Percentiles rank a stretch among this genome's conserved stretches.
Conservation (phyloP, 2,113 vertebrate genomes). For the Onychostoma macrolepis region DNA sequence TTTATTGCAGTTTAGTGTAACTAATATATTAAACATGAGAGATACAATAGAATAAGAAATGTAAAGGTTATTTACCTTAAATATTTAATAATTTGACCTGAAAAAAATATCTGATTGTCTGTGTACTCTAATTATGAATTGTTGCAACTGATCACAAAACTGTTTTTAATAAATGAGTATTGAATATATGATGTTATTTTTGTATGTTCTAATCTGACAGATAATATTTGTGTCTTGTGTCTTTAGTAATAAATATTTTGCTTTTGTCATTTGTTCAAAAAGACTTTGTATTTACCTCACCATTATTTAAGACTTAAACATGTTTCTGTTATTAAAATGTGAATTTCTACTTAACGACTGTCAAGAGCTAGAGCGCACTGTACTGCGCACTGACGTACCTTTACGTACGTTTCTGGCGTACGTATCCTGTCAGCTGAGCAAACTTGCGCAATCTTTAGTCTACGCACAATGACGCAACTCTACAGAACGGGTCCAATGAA, state of each 20-base stretch:
- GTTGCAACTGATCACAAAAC: background rate
- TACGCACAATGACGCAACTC: constrained; percentile 51
- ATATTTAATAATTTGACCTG: background rate
- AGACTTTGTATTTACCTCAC: background rate
- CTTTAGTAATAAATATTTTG: constrained; percentile 38
- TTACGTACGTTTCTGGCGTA: constrained; percentile 37
- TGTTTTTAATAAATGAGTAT: background rate
- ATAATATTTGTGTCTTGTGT: background rate
- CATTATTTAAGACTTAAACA: background rate
- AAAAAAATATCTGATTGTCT: background rate
- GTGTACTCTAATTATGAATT: background rate
- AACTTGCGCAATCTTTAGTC: constrained; percentile 42
- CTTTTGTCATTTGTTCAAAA: background rate
- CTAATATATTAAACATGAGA: background rate
- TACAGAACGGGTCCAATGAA: background rate
- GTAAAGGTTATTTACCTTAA: background rate
- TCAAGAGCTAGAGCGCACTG: background rate
- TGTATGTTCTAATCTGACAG: constrained; percentile 19
- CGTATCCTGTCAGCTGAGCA: background rate
- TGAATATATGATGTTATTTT: background rate
- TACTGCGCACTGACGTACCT: constrained; percentile 32
- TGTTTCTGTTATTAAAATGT: background rate
- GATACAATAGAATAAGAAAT: background rate
- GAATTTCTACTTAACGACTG: background rate
- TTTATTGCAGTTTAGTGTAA: background rate